Conservation (phyloP, 2,888 invertebrate species). For the Alloplasta piceator region DNA sequence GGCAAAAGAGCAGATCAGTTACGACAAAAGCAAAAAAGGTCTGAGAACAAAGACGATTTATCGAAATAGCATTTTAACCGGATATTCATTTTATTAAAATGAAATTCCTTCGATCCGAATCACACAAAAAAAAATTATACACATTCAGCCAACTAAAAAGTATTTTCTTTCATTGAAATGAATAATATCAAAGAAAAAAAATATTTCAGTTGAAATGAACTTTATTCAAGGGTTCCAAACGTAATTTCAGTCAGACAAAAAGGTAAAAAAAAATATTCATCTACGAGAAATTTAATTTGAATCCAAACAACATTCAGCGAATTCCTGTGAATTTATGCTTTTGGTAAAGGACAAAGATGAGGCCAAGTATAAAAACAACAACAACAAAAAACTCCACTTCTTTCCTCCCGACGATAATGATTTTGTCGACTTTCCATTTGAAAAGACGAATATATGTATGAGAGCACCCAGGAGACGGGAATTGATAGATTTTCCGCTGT, state of each 20-base stretch:
- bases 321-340: background rate
- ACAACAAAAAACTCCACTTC: background rate
- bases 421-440: constrained; percentile 13
- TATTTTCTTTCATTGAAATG: background rate
- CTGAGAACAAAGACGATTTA: background rate
- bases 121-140: background rate
- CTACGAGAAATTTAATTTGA: background rate
- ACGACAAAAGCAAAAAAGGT: background rate
- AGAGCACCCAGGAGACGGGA: constrained; percentile 75
- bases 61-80: background rate
- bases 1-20: background rate
- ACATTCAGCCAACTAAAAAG: background rate
- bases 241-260: background rate
- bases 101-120: constrained; percentile 1
- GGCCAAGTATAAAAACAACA: too few relatives aligned
- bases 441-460: constrained; percentile 26
- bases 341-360: too few relatives aligned
- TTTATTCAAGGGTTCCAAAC: background rate
- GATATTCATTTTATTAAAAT: constrained; percentile 1
- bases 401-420: constrained; percentile 9
- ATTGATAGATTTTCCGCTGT: constrained; percentile 79
- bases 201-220: too few relatives aligned
- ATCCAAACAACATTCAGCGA: background rate
- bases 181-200: background rate
- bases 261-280: too few relatives aligned